Evolutionary conservation across 2,888 invertebrate genomes (phyloP), one percentile per base, ranked within the genome.

Genomic region (Heliconius ismenius): DNA sequence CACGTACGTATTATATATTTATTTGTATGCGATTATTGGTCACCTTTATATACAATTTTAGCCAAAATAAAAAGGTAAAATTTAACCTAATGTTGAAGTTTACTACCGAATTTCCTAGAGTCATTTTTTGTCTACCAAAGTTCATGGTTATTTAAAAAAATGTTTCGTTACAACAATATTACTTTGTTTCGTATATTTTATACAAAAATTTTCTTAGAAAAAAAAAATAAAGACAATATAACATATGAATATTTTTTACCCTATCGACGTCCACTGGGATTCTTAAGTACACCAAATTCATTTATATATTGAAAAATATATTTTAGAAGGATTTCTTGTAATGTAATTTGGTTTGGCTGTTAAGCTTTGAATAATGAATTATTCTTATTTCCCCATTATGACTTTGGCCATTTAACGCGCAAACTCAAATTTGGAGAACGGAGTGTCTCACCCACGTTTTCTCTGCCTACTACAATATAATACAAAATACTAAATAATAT

Each of bases 101-200:
- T 36, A 36, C 64, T 64, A 36, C 3, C n/a, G 36, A 21, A 32
- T 64, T 64, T 28, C 64, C n/a, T 64, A 64, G 21, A 64, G 32
- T 21, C n/a, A 4, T 21, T 64, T 64, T 64, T 64, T 21, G n/a
- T 64, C 64, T n/a, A 64, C 4, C n/a, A 64, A 64, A 64, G 64
- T 36, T 64, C 36, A 64, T n/a, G 64, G 64, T 64, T 36, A 36
- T 64, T 64, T 36, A n/a, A n/a, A 10, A 36, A 36, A 21, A 10
- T 64, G 36, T 64, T 32, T 3, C 11, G n/a, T 64, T 36, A 36
- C n/a, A n/a, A 36, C n/a, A 64, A 36, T n/a, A 11, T 4, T 1
- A 11, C 36, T 64, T 63, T 2, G 36, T 64, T 36, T 10, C 1
- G n/a, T 21, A n/a, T n/a, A 49, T 64, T 64, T 64, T 10, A n/a